Evolutionary conservation across 2,113 vertebrate species (phyloP), one percentile per base, ranked within the genome.

Genomic region (Dicerorhinus sumatrensis): DNA sequence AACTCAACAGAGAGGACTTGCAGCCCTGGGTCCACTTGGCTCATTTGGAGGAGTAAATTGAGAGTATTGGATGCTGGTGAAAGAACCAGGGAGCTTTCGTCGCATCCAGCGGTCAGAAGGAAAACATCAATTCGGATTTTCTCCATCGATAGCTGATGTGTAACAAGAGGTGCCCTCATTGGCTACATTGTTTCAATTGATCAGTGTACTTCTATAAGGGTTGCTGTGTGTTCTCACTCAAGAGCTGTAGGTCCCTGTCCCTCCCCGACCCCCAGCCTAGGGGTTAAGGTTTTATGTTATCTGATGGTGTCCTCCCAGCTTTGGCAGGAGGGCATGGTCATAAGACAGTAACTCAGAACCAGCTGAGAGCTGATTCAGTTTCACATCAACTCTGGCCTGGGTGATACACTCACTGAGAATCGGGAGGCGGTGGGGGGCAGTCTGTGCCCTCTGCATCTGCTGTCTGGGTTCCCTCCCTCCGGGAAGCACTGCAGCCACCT

Each of bases 261-360:
- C 23, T 21, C 39, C 2, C 8, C 3, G 1, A 1, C 5, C 39
- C 23, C 39, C 0, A 36, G 58, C 56, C 17, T n/a, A 23, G n/a
- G 54, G 73, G 39, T 27, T 29, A 3, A 6, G 18, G 23, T 54
- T 73, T 67, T 58, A 21, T 69, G 31, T 54, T 70, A 29, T 31
- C 51, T 48, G 25, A 16, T 48, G 6, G 17, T 11, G 36, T 17
- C 5, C 46, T 73, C 69, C 48, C 23, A 56, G 60, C 93, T 79
- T 46, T 7, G 1, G 8, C 54, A 2, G 10, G 17, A 80, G 69
- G 48, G 9, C 39, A 0, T 67, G 1, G 0, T 62, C 48, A 16
- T 11, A 13, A 31, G 39, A n/a, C 63, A 33, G 33, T 8, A 36
- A 42, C 27, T 65, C 69, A 13, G 0, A 21, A 73, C 36, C 3